Conservation (phyloP, 2,888 invertebrate species). For the Cataglyphis livida region DNA sequence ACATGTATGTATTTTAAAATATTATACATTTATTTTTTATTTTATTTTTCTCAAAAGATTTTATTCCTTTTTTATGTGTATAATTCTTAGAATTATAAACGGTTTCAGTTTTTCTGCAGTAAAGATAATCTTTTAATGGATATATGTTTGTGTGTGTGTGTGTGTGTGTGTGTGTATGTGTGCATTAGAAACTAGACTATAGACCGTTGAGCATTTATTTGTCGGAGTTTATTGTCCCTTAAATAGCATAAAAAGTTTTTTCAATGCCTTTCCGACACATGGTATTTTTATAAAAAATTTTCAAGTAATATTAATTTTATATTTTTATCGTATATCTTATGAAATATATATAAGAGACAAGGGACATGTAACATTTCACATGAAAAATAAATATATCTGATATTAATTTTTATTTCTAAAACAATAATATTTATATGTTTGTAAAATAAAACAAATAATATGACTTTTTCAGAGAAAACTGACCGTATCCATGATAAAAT, state of each 20-base stretch:
- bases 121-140: not conserved
- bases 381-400: not conserved
- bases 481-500: constrained; percentile 1
- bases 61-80: not conserved
- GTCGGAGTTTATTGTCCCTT: not conserved
- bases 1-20: not conserved
- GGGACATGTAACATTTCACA: not conserved
- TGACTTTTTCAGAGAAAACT: not conserved
- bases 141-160: not conserved
- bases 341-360: not conserved
- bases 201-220: not conserved
- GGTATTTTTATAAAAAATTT: not conserved
- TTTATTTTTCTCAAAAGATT: not conserved
- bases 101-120: not conserved
- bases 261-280: not conserved
- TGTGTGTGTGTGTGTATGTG: no score
- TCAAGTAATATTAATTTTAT: not conserved
- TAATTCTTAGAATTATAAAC: not conserved
- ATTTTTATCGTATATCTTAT: not conserved
- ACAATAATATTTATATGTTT: constrained; percentile 7
- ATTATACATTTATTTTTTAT: not conserved
- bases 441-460: constrained; percentile 13
- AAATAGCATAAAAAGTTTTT: not conserved
- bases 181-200: not conserved
- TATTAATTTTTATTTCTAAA: not conserved